Evolutionary conservation across 2,113 vertebrate genomes (phyloP).

Genomic region (Cheirogaleus medius): DNA sequence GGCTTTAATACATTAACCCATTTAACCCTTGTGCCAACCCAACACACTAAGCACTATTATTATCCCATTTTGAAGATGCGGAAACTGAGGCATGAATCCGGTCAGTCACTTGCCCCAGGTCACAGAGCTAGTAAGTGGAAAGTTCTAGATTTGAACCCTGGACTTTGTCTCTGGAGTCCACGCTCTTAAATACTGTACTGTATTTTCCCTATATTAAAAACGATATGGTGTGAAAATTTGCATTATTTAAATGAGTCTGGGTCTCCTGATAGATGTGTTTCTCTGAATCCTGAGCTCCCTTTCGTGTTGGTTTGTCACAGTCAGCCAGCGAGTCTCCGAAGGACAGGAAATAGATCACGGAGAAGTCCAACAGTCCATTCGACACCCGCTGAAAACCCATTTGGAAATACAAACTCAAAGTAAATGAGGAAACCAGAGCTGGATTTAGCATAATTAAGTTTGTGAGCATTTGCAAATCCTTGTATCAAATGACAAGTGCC

Average conservation of each 20-base stretch:
- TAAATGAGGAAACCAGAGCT: neutral
- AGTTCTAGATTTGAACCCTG: accelerated
- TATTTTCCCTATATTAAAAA: neutral
- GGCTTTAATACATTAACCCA: too few species aligned
- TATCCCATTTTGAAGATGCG: neutral
- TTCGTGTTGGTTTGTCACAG: neutral
- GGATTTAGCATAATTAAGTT: accelerated
- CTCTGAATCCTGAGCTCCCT: neutral
- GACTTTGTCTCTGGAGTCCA: accelerated
- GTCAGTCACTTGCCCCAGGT: neutral
- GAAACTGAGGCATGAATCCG: neutral
- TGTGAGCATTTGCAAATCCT: neutral
- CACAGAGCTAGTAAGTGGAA: neutral
- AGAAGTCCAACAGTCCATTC: neutral
- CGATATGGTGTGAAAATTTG: accelerated
- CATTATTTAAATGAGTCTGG: too few species aligned
- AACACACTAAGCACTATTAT: accelerated
- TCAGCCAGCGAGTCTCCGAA: neutral
- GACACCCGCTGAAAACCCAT: neutral
- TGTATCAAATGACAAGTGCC: accelerated
- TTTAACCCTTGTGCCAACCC: accelerated
- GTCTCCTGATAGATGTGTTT: neutral
- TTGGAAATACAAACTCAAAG: neutral
- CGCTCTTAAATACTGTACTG: accelerated
- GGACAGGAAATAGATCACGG: too few species aligned